These are phyloP conservation scores for Syngnathus acus DNA, from an alignment of 2,797 vertebrate genomes.

Conservation along the genomic window DNA sequence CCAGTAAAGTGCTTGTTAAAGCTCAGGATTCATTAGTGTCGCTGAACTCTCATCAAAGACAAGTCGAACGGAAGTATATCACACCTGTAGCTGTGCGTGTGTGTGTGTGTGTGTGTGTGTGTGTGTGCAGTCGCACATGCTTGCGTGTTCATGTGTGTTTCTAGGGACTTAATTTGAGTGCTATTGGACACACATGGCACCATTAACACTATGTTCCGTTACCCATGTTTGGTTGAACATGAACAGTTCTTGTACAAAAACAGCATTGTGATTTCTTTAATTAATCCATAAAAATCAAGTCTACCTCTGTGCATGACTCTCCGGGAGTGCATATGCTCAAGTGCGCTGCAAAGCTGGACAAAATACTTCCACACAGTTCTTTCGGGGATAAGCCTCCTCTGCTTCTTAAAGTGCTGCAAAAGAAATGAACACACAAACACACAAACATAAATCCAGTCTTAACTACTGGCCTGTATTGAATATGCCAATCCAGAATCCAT, in stretches of 20 bases:
- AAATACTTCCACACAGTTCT: constrained; percentile 98
- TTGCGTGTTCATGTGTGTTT: neutral
- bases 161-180: constrained; percentile 27
- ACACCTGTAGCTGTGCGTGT: constrained; percentile 40
- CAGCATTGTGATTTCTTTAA: neutral
- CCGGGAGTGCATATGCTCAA: constrained; percentile 97
- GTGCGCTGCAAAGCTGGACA: constrained; percentile 94
- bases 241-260: constrained; percentile 25
- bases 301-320: constrained; percentile 96
- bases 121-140: constrained; percentile 10
- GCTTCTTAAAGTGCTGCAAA: constrained; percentile 95
- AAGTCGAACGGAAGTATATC: constrained; percentile 43
- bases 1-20: constrained; percentile 56
- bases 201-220: constrained; percentile 58
- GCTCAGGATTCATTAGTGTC: constrained; percentile 57
- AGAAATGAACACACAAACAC: constrained; percentile 20
- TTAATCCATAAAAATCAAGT: neutral
- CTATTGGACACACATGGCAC: constrained; percentile 56
- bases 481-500: constrained; percentile 36
- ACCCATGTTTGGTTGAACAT: constrained; percentile 52
- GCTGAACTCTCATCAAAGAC: constrained; percentile 51
- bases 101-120: neutral
- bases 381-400: constrained; percentile 94
- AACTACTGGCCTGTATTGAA: constrained; percentile 24
- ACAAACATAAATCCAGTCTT: constrained; percentile 24